Percentiles rank a stretch among this genome's conserved stretches.
phyloP scores from a whole-genome alignment of 2,797 vertebrate species.

The Myotis vivesi region DNA sequence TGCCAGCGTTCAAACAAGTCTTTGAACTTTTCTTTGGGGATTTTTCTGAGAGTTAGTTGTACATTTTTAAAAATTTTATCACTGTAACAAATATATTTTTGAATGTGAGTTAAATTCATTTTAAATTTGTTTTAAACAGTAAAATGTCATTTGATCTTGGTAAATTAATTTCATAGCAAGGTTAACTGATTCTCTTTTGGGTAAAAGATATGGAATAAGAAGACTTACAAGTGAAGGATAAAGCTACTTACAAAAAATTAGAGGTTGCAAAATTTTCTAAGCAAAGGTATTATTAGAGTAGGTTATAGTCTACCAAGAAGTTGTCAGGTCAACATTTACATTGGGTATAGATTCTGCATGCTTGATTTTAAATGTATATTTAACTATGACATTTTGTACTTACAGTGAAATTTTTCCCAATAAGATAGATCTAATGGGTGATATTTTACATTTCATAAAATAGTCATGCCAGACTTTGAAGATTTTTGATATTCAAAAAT shows the following conservation, averaged over 20 bases:
- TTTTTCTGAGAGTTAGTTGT: not conserved
- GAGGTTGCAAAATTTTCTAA: not conserved
- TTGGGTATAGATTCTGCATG: not conserved
- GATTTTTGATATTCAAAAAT: not conserved
- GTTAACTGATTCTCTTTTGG: not conserved
- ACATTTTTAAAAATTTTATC: not conserved
- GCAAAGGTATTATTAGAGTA: not conserved
- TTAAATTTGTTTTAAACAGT: not conserved
- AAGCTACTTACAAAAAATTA: not conserved
- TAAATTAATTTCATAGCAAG: not conserved
- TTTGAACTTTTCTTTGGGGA: not conserved
- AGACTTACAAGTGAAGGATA: not conserved
- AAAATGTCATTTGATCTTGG: not conserved
- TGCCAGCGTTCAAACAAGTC: not conserved
- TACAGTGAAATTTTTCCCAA: not conserved
- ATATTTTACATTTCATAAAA: not conserved
- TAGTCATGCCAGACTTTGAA: not conserved
- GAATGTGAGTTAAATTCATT: not conserved
- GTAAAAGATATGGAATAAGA: not conserved
- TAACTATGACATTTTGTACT: not conserved
- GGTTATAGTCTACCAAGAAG: not conserved
- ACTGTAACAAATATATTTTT: not conserved
- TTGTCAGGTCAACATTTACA: not conserved
- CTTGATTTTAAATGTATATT: not conserved
- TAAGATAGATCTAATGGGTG: not conserved